Conservation (phyloP, 2,113 vertebrate species). For the Sebastes schlegelii region DNA sequence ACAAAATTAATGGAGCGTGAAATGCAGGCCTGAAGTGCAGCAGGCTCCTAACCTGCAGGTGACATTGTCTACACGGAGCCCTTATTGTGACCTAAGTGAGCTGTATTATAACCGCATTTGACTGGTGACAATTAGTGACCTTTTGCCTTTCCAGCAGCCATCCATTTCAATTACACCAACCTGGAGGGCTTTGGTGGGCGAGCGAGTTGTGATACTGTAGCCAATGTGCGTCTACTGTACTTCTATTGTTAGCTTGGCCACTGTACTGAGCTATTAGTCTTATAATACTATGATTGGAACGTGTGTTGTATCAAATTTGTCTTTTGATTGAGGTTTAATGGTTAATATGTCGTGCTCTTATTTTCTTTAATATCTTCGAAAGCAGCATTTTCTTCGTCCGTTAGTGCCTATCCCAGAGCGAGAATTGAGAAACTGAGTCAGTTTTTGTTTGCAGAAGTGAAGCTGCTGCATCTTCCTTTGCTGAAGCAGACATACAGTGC, state of each 20-base stretch:
- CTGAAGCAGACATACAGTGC: not conserved
- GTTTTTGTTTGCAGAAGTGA: slow-evolving; percentile 16
- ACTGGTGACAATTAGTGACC: slow-evolving; percentile 85
- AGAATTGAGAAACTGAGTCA: not conserved
- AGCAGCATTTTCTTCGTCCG: not conserved
- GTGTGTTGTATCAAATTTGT: not conserved
- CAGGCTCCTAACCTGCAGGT: slow-evolving; percentile 76
- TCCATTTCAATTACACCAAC: slow-evolving; percentile 78
- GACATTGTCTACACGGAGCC: slow-evolving; percentile 67
- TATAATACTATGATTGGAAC: not conserved
- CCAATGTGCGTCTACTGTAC: slow-evolving; percentile 23
- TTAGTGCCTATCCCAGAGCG: not conserved
- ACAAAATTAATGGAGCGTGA: slow-evolving; percentile 80
- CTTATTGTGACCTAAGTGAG: slow-evolving; percentile 74
- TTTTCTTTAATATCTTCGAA: not conserved
- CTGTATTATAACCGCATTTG: slow-evolving; percentile 80
- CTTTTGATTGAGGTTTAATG: not conserved
- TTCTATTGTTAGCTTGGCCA: slow-evolving; percentile 1
- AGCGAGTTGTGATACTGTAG: slow-evolving; percentile 42
- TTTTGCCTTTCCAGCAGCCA: slow-evolving; percentile 78
- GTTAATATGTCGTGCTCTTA: not conserved
- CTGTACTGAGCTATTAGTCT: not conserved
- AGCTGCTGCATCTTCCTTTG: not conserved
- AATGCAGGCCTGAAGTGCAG: slow-evolving; percentile 75
- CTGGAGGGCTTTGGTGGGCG: slow-evolving; percentile 32